A percentile compares a stretch with the other conserved stretches of the same genome.
Conservation (phyloP, 2,888 invertebrate genomes). For the Caenorhabditis sinica region DNA sequence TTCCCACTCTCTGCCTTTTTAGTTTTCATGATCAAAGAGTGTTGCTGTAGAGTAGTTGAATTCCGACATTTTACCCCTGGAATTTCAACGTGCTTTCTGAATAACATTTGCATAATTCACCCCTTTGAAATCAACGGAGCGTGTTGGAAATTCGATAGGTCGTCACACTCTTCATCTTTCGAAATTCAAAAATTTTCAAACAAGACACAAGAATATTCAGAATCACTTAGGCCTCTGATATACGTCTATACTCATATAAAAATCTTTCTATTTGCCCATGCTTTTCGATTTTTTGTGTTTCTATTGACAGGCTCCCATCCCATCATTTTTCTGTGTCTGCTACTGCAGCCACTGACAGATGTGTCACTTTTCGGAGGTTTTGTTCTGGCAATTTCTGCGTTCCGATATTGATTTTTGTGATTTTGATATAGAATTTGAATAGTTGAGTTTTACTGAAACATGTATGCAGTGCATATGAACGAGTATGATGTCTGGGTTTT, state of each 20-base stretch:
- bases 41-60: background rate
- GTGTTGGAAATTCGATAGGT: constrained; percentile 28
- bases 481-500: too few relatives aligned
- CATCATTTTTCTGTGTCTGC: constrained; percentile 40
- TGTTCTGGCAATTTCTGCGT: constrained; percentile 21
- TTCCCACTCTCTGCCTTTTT: constrained; percentile 5
- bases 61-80: constrained; percentile 36
- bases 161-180: constrained; percentile 4
- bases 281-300: constrained; percentile 37
- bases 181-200: constrained; percentile 1
- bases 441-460: background rate
- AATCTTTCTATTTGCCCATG: constrained; percentile 17
- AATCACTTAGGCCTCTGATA: background rate
- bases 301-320: constrained; percentile 48
- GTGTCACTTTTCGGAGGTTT: constrained; percentile 32
- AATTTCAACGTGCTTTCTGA: constrained; percentile 12
- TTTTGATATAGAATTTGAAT: constrained; percentile 2
- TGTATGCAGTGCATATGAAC: too few relatives aligned
- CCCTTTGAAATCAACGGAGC: constrained; percentile 14
- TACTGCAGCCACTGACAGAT: constrained; percentile 48
- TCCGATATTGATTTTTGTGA: constrained; percentile 34
- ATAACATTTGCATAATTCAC: constrained; percentile 29
- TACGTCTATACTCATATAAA: background rate
- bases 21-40: constrained; percentile 20
- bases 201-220: background rate